Base-by-base conservation (phyloP, 1,140 invertebrate species). In the Aphelenchoides avenae region DNA sequence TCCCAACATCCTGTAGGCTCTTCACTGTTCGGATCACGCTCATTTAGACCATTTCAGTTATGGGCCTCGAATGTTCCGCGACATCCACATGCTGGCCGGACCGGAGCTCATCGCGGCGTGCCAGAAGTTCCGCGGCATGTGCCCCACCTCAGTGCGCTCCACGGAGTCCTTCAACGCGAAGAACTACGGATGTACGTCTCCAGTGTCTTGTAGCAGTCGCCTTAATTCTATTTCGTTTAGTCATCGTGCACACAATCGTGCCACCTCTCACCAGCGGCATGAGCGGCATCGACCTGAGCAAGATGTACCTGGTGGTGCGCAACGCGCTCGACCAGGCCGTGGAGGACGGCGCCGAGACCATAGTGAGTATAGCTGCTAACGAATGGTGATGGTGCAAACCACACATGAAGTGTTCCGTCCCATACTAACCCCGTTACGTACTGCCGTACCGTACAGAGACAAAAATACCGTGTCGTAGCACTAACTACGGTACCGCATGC, bases 211-310 rank as follows among this genome's bases (percentile, higher is more conserved):
- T n/a, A n/a, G n/a, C n/a, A n/a, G n/a, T n/a, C n/a, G n/a, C n/a
- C n/a, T n/a, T n/a, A n/a, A n/a, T n/a, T n/a, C n/a, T n/a, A n/a
- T n/a, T n/a, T n/a, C n/a, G n/a, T 70, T 68, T 6, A 65, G 63
- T 63, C 26, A 65, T 65, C 29, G 63, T 68, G 37, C 63, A 65
- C 24, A 65, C 63, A 9, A 42, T 65, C 6, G 47, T 65, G 33
- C 63, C 63, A 18, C 18, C 34, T 34, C 31, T 36, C n/a, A 24
- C 63, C 1, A 41, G 64, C 13, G 27, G 49, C 9, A 42, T 22
- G 1, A n/a, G 58, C 22, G 13, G 42, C 15, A 64, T 65, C 30
- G 63, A 65, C 29, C 9, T 65, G 3, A 49, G 53, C 27, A 41
- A 54, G 15, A 58, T 65, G 13, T 65, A 65, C 15, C 9, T 66